A percentile compares a stretch with the other conserved stretches of the same genome.
These are phyloP conservation scores for Amyelois transitella DNA, from an alignment of 1,140 invertebrate species.

Conservation along the genomic window DNA sequence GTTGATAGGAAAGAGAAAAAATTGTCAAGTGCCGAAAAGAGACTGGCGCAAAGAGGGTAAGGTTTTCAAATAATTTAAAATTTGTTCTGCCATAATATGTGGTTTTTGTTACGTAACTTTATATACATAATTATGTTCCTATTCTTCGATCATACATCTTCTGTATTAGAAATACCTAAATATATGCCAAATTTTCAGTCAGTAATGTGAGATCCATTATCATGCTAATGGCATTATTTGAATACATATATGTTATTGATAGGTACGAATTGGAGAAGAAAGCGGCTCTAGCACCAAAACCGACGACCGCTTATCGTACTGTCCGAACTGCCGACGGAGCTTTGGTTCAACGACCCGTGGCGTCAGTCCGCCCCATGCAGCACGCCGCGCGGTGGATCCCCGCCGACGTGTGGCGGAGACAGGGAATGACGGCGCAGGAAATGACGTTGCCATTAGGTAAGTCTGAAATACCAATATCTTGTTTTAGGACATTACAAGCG, in stretches of 20 bases:
- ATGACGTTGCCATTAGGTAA: constrained; percentile 90
- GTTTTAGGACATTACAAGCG: too few relatives aligned
- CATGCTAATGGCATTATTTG: too few relatives aligned
- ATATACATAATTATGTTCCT: too few relatives aligned
- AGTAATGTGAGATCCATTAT: too few relatives aligned
- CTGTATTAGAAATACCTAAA: too few relatives aligned
- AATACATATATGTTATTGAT: neutral
- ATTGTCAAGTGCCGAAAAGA: constrained; percentile 95
- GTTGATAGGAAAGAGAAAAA: constrained; percentile 97
- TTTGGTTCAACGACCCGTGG: constrained; percentile 73
- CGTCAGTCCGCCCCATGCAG: constrained; percentile 74
- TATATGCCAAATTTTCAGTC: too few relatives aligned
- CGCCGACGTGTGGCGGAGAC: constrained; percentile 90
- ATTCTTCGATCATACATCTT: too few relatives aligned
- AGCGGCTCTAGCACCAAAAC: constrained; percentile 79
- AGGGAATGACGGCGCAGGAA: constrained; percentile 95
- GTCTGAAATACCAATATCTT: too few relatives aligned
- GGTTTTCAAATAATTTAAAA: neutral
- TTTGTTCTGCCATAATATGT: too few relatives aligned
- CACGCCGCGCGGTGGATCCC: constrained; percentile 84
- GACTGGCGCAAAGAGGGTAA: constrained; percentile 89
- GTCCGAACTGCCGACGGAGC: constrained; percentile 77
- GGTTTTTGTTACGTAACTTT: too few relatives aligned
- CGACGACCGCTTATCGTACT: constrained; percentile 69
- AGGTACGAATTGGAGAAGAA: constrained; percentile 95